Conservation (phyloP, 2,113 vertebrate species). For the Poeciliopsis occidentalis region DNA sequence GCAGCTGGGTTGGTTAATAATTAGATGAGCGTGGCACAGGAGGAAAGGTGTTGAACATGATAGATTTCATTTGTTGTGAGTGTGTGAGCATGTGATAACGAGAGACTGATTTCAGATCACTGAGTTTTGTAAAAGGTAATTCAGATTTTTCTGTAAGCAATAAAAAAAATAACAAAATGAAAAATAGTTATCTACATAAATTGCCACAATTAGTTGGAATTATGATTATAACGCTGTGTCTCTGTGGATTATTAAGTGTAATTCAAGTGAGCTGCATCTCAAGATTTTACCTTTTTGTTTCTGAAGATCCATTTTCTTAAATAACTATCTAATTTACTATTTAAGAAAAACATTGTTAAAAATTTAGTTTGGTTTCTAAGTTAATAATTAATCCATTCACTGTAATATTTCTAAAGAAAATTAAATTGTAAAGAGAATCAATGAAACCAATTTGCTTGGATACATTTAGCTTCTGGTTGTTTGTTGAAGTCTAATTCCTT, state of each 20-base stretch:
- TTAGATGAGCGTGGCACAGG: conserved; percentile 36
- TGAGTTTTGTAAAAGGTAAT: background rate
- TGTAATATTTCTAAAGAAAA: background rate
- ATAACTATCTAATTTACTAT: too few species aligned
- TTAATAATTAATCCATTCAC: background rate
- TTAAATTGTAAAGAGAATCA: conserved; percentile 4
- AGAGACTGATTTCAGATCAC: background rate
- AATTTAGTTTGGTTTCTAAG: too few species aligned
- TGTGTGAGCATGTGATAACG: conserved; percentile 9
- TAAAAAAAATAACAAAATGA: background rate
- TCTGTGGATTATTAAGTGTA: background rate
- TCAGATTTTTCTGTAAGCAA: background rate
- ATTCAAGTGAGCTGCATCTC: background rate
- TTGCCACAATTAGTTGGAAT: conserved; percentile 1
- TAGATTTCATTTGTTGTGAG: conserved; percentile 37
- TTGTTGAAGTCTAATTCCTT: too few species aligned
- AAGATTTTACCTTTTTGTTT: background rate
- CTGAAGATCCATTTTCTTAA: too few species aligned
- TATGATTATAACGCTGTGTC: background rate
- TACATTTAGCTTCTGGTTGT: too few species aligned
- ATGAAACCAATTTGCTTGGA: too few species aligned
- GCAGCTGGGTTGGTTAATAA: conserved; percentile 52
- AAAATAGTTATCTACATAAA: background rate
- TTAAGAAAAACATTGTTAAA: too few species aligned
- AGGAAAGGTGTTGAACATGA: conserved; percentile 44